These are phyloP conservation scores for Euzophera pinguis DNA, from an alignment of 2,888 invertebrate genomes.

Conservation along the genomic window DNA sequence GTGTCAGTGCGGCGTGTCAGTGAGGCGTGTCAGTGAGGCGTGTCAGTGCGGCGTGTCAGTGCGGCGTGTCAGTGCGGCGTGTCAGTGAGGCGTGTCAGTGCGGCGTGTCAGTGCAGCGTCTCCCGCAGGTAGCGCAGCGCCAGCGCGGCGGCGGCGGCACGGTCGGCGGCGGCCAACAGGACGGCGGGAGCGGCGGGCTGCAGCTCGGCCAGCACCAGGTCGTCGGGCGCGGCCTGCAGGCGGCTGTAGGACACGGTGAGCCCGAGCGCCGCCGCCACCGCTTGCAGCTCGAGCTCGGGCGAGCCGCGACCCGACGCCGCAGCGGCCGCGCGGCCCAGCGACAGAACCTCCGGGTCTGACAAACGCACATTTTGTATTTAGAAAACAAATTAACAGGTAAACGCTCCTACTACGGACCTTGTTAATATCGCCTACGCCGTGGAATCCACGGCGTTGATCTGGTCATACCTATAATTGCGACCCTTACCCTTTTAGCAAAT, in stretches of 20 bases:
- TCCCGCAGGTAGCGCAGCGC: conserved; percentile 41
- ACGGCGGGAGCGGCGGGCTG: conserved; percentile 35
- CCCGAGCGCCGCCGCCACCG: conserved; percentile 29
- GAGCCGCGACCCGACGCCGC: conserved; percentile 15
- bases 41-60: too few relatives aligned
- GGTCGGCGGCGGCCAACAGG: conserved; percentile 27
- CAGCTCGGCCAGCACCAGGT: conserved; percentile 33
- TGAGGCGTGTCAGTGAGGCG: too few relatives aligned
- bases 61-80: too few relatives aligned
- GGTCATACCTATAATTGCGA: too few relatives aligned
- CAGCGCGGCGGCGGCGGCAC: conserved; percentile 30
- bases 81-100: too few relatives aligned
- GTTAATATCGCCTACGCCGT: too few relatives aligned
- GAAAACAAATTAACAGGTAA: too few relatives aligned
- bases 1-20: too few relatives aligned
- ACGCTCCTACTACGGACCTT: too few relatives aligned
- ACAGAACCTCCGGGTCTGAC: conserved; percentile 22
- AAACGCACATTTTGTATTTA: too few relatives aligned
- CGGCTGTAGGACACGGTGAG: conserved; percentile 22
- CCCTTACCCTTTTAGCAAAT: too few relatives aligned
- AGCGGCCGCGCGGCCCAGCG: conserved; percentile 16
- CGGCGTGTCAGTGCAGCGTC: conserved; percentile 24
- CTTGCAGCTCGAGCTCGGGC: conserved; percentile 25
- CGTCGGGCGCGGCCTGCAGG: conserved; percentile 19
- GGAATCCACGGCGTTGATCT: too few relatives aligned